These are phyloP conservation scores for Eurytemora carolleeae DNA, from an alignment of 1,140 invertebrate genomes.

Conservation along the genomic window DNA sequence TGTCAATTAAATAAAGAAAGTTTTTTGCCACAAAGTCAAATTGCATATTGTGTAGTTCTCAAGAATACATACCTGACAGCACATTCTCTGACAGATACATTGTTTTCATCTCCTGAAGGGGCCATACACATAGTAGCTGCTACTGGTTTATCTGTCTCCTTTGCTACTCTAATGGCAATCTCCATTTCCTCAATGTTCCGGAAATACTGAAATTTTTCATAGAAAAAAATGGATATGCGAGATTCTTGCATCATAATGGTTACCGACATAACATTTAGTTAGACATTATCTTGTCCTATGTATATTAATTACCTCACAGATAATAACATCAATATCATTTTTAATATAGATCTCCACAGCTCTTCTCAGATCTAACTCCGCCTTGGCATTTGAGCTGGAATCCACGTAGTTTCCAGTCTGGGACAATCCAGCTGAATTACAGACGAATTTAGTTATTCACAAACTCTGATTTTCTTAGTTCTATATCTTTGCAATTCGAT, in stretches of 20 bases:
- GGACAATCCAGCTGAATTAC: not conserved
- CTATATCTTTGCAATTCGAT: no score
- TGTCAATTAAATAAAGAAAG: no score
- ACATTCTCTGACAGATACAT: constrained; percentile 24
- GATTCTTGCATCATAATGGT: no score
- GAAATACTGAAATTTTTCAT: constrained; percentile 26
- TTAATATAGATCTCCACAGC: constrained; percentile 26
- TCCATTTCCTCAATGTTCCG: constrained; percentile 27
- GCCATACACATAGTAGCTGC: constrained; percentile 29
- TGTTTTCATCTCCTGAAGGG: constrained; percentile 26
- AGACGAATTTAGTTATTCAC: no score
- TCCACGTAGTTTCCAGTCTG: not conserved
- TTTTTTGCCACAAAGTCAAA: no score
- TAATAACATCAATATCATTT: constrained; percentile 26
- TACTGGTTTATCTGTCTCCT: constrained; percentile 22
- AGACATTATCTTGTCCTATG: no score
- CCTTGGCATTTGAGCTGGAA: not conserved
- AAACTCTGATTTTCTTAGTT: no score
- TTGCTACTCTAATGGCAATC: constrained; percentile 25
- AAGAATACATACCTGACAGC: no score
- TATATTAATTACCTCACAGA: constrained; percentile 25
- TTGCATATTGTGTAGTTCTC: no score
- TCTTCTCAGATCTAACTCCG: constrained; percentile 24
- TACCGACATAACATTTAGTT: no score
- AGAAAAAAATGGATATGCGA: no score